A percentile compares a stretch with the other conserved stretches of the same genome.
Evolutionary conservation across 2,888 invertebrate species (phyloP).

Genomic region (Dryobotodes eremita): DNA sequence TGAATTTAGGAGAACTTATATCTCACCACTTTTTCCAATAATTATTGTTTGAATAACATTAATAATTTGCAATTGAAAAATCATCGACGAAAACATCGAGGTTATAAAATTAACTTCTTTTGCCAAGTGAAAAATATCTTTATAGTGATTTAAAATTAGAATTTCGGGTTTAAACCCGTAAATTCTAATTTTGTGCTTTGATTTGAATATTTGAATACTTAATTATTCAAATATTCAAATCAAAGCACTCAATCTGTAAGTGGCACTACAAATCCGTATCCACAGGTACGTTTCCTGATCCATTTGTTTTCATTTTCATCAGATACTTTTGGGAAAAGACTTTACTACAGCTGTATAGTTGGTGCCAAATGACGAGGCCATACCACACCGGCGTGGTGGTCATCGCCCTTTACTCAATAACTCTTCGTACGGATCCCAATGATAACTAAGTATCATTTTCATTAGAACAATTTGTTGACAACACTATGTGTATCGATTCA

Average conservation of each 20-base stretch:
- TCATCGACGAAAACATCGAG: neutral
- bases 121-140: neutral
- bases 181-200: too few species aligned
- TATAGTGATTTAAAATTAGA: neutral
- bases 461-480: neutral
- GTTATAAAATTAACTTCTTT: neutral
- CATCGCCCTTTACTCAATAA: neutral
- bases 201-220: too few species aligned
- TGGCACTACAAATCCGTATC: neutral
- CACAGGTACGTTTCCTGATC: neutral
- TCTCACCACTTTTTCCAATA: neutral
- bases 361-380: neutral
- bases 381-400: neutral
- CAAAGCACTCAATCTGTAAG: neutral
- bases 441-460: neutral
- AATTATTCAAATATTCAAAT: neutral
- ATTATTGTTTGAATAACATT: neutral
- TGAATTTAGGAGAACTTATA: neutral
- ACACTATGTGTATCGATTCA: neutral
- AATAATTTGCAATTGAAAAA: neutral
- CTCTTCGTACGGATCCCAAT: neutral
- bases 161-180: neutral
- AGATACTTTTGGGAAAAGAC: neutral
- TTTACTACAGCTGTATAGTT: neutral
- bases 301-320: neutral